Conservation (phyloP, 2,113 vertebrate genomes). For the Pitta sordida region DNA sequence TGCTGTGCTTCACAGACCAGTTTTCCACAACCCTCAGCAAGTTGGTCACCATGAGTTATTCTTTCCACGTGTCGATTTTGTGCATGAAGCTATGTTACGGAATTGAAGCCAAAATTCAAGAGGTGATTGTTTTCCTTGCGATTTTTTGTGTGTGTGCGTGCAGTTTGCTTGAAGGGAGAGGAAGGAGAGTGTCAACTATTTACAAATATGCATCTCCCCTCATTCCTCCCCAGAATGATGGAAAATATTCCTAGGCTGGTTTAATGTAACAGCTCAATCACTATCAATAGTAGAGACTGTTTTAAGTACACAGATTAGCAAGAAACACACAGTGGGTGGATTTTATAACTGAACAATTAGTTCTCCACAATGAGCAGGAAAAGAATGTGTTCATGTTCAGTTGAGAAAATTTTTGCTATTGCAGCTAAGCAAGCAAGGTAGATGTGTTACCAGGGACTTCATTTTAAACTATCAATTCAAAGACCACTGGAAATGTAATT, state of each 20-base stretch:
- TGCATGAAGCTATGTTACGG: not conserved
- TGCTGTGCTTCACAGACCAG: not conserved
- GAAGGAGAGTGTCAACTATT: not conserved
- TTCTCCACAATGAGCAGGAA: not conserved
- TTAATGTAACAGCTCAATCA: not conserved
- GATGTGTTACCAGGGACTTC: not conserved
- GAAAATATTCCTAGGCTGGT: not conserved
- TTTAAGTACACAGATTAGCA: not conserved
- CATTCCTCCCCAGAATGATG: not conserved
- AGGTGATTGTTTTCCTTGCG: not conserved
- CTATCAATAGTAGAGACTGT: not conserved
- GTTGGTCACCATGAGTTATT: conserved; percentile 2
- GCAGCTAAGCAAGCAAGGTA: not conserved
- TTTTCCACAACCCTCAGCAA: conserved; percentile 47
- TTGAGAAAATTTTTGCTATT: not conserved
- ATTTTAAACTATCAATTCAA: not conserved
- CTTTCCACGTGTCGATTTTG: not conserved
- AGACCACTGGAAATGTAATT: not conserved
- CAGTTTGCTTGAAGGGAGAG: not conserved
- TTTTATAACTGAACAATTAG: not conserved
- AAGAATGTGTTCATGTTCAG: not conserved
- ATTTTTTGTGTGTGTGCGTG: not conserved
- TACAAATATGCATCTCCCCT: not conserved
- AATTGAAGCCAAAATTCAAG: not conserved
- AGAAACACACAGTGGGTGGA: not conserved